Percentiles rank a stretch among this genome's conserved stretches.
These are phyloP conservation scores for Cantharis flavilabris DNA, from an alignment of 2,888 invertebrate species.

Conservation along the genomic window DNA sequence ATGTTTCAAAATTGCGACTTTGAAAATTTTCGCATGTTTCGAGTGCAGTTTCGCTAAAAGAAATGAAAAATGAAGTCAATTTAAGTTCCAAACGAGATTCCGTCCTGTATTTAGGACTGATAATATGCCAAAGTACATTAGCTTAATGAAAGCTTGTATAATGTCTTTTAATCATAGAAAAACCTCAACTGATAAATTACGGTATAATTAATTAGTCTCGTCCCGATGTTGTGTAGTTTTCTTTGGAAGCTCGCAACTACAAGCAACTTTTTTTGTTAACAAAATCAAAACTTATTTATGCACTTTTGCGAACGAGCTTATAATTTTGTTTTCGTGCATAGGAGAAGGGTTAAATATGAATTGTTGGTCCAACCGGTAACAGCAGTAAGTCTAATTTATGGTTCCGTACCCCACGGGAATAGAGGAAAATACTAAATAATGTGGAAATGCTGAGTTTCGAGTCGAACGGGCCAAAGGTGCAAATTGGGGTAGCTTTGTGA, in stretches of 20 bases:
- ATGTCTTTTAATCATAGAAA: neutral
- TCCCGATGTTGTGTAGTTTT: neutral
- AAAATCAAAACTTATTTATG: neutral
- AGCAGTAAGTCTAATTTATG: conserved; percentile 36
- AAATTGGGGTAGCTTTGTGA: conserved; percentile 30
- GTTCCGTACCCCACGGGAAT: conserved; percentile 26
- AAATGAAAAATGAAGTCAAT: neutral
- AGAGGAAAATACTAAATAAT: conserved; percentile 35
- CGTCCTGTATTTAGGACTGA: neutral
- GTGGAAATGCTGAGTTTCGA: conserved; percentile 26
- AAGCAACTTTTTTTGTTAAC: neutral
- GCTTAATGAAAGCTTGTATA: neutral
- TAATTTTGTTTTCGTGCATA: conserved; percentile 37
- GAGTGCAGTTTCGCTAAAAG: neutral
- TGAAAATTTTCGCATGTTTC: neutral
- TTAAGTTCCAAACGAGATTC: neutral
- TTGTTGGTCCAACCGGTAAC: conserved; percentile 36
- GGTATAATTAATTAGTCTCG: neutral
- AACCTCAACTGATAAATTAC: neutral
- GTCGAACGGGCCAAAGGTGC: conserved; percentile 29
- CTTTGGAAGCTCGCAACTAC: neutral
- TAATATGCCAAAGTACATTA: neutral
- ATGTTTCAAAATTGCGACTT: neutral
- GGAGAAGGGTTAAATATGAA: conserved; percentile 36
- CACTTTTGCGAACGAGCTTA: conserved; percentile 12